Percentiles rank a stretch among this genome's conserved stretches.
phyloP scores from a whole-genome alignment of 2,113 vertebrate genomes.

The Acanthisitta chloris region DNA sequence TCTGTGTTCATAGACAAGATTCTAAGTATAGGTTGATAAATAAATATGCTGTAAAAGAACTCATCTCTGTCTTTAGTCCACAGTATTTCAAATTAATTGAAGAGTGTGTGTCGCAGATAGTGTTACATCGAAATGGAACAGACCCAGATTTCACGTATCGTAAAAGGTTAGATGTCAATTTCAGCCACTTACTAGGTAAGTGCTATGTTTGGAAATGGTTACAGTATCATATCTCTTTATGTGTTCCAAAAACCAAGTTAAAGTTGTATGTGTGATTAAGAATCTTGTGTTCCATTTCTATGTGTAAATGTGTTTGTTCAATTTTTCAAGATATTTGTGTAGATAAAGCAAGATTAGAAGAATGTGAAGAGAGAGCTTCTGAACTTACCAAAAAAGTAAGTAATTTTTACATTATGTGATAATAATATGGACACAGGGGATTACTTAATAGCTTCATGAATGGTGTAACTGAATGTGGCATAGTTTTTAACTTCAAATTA shows the following conservation, averaged over 20 bases:
- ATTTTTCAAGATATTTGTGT: slow-evolving; percentile 86
- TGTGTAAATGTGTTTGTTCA: not conserved
- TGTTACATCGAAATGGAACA: slow-evolving; percentile 90
- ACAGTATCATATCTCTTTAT: not conserved
- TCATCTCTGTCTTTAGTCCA: slow-evolving; percentile 75
- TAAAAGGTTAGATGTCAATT: slow-evolving; percentile 92
- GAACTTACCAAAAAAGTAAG: slow-evolving; percentile 88
- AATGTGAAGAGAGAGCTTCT: slow-evolving; percentile 85
- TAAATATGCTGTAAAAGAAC: not conserved
- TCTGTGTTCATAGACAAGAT: not conserved
- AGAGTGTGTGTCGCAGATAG: slow-evolving; percentile 95
- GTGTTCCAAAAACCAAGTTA: not conserved
- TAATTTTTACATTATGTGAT: not conserved
- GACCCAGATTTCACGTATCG: slow-evolving; percentile 96
- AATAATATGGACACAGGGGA: not conserved
- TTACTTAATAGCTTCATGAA: not conserved
- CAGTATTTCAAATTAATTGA: slow-evolving; percentile 98
- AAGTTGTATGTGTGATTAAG: not conserved
- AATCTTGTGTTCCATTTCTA: not conserved
- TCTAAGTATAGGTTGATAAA: not conserved
- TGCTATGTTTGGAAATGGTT: not conserved
- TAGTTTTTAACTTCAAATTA: not conserved
- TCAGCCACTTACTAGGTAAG: slow-evolving; percentile 90
- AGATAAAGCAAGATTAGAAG: slow-evolving; percentile 87
- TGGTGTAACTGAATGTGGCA: not conserved